Base-by-base conservation (phyloP, 1,140 invertebrate genomes). In the Drosophila mojavensis region DNA sequence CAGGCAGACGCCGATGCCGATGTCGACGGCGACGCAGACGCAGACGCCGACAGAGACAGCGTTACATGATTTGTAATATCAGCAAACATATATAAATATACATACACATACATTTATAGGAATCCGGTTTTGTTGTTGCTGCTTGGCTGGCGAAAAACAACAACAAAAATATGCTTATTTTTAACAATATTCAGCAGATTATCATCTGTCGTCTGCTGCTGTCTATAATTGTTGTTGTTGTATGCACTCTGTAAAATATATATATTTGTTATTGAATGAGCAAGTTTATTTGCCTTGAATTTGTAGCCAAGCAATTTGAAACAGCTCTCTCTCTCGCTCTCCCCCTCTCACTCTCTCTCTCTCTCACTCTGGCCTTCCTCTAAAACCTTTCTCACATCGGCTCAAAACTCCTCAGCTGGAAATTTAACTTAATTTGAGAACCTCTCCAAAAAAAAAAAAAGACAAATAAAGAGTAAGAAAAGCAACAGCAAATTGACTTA, bases 51-150 rank as follows among this genome's bases (percentile, higher is more conserved):
- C 78, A 59, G 59, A 71, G 66, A 84, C 84, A 66, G 74, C 81
- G 79, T 88, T 86, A 86, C 82, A 86, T 79, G 83, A 86, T 86
- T 88, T 86, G 82, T 86, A 82, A 88, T 88, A 88, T 86, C 79
- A 85, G 82, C 83, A 76, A 82, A 86, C 70, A 82, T 24, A n/a
- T 13, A 61, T 9, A 53, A 4, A 53, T 17, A 60, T 39, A 36
- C 10, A 36, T 36, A 39, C 6, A 39, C 9, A 28, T 7, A 61
- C 20, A 63, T 11, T 50, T 71, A 59, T 78, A 54, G 79, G 79
- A 86, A 88, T 86, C 82, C 83, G 82, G 83, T 86, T 88, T 15
- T 45, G 43, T 45, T 67, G 78, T 65, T 71, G 53, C 53, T 79
- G 67, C 50, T 47, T 24, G 65, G 30, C 74, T 63, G 26, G 54